Conservation (phyloP, 2,888 invertebrate genomes). For the Campoletis raptor region DNA sequence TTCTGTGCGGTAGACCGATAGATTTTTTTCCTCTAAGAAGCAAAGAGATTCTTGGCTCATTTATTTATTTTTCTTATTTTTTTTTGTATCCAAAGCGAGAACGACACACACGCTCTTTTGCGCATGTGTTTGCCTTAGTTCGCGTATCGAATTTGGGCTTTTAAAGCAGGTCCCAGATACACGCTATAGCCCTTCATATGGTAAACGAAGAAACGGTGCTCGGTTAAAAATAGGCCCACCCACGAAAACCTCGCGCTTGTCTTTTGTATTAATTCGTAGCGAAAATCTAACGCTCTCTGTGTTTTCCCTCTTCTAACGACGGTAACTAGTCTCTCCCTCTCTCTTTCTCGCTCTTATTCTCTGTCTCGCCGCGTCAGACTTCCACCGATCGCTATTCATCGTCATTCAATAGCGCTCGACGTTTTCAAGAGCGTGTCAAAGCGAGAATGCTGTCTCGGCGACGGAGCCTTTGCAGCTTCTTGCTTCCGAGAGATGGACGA, state of each 20-base stretch:
- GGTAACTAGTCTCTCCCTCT: slow-evolving; percentile 37
- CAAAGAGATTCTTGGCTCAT: slow-evolving; percentile 29
- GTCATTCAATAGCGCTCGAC: slow-evolving; percentile 68
- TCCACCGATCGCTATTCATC: slow-evolving; percentile 62
- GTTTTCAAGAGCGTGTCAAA: slow-evolving; percentile 77
- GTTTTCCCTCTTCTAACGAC: slow-evolving; percentile 55
- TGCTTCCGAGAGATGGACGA: slow-evolving; percentile 61
- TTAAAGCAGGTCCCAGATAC: slow-evolving; percentile 30
- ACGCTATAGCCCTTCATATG: slow-evolving; percentile 67
- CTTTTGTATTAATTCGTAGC: slow-evolving; percentile 66
- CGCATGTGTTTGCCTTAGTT: slow-evolving; percentile 57
- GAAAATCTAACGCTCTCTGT: slow-evolving; percentile 65
- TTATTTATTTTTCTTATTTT: slow-evolving; percentile 69
- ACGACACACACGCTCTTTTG: slow-evolving; percentile 52
- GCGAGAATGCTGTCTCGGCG: slow-evolving; percentile 72
- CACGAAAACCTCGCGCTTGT: slow-evolving; percentile 52
- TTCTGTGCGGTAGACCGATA: slow-evolving; percentile 14
- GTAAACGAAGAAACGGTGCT: slow-evolving; percentile 57
- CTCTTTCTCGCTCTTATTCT: slow-evolving; percentile 19
- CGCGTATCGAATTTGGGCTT: slow-evolving; percentile 69
- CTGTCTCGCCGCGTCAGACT: slow-evolving; percentile 44
- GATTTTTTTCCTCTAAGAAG: slow-evolving; percentile 27
- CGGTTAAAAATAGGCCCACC: slow-evolving; percentile 66
- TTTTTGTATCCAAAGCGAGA: slow-evolving; percentile 74
- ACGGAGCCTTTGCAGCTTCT: slow-evolving; percentile 46